phyloP scores from a whole-genome alignment of 2,888 invertebrate species.

The Drosophila yooni region DNA sequence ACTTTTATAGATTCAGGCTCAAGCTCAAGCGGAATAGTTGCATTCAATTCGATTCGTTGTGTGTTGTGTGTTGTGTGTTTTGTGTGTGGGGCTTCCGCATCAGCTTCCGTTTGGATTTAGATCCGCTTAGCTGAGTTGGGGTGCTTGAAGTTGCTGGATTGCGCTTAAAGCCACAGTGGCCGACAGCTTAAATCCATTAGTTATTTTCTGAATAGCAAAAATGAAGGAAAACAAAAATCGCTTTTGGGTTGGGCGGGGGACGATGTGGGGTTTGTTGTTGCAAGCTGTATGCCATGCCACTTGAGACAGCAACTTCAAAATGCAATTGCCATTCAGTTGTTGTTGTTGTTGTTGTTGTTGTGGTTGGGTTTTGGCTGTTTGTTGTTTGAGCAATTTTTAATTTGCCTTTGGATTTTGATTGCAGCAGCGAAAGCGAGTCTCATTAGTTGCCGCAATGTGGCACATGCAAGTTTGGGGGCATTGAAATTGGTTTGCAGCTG shows the following conservation, averaged over 20 bases:
- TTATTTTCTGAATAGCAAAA: constrained; percentile 35
- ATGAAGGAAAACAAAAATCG: not conserved
- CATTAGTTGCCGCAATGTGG: constrained; percentile 50
- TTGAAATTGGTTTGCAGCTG: not conserved
- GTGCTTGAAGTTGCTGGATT: not conserved
- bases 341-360: constrained; percentile 14
- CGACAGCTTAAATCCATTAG: constrained; percentile 56
- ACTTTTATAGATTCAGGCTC: constrained; percentile 21
- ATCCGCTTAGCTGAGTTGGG: not conserved
- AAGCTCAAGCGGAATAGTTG: constrained; percentile 14
- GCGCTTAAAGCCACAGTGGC: constrained; percentile 12
- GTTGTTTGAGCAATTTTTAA: constrained; percentile 54
- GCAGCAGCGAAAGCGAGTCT: constrained; percentile 22
- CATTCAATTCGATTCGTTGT: constrained; percentile 7
- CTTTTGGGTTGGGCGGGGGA: not conserved
- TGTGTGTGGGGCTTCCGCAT: constrained; percentile 5
- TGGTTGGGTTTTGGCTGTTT: constrained; percentile 36
- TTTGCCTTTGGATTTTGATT: constrained; percentile 40
- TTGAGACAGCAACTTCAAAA: constrained; percentile 68
- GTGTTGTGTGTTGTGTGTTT: not conserved
- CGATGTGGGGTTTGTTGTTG: not conserved
- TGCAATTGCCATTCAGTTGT: constrained; percentile 52
- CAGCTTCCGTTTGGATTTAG: not conserved
- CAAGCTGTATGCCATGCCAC: constrained; percentile 31
- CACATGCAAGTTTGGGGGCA: constrained; percentile 1